Evolutionary conservation across 2,113 vertebrate species (phyloP).

Genomic region (Turnix velox): DNA sequence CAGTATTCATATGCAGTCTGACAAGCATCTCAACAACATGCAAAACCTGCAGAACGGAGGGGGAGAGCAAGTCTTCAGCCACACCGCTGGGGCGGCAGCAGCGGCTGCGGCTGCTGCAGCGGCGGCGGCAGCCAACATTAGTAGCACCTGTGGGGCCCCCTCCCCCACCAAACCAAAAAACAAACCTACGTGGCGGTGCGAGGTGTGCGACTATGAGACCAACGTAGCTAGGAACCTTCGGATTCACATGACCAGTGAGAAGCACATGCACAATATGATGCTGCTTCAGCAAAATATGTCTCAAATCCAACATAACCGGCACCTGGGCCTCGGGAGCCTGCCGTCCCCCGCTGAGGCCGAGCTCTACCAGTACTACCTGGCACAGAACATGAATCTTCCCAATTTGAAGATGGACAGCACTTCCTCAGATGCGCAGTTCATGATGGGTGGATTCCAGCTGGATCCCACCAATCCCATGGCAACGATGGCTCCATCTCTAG

Average conservation of each 20-base stretch:
- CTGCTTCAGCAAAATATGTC: conserved; percentile 96
- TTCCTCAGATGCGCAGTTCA: conserved; percentile 86
- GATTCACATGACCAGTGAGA: conserved; percentile 99
- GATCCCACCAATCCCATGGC: conserved; percentile 86
- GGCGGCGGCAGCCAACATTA: conserved; percentile 80
- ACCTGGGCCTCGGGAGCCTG: conserved; percentile 88
- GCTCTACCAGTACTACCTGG: conserved; percentile 98
- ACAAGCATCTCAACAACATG: conserved; percentile 99
- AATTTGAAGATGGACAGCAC: conserved; percentile 89
- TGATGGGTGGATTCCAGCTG: conserved; percentile 92
- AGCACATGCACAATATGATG: conserved; percentile 99
- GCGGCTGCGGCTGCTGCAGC: conserved; percentile 78
- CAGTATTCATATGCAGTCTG: conserved; percentile 99
- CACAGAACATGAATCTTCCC: conserved; percentile 94
- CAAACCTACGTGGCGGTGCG: conserved; percentile 97
- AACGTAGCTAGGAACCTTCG: conserved; percentile 97
- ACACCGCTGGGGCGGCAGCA: conserved; percentile 81
- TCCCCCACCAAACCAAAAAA: conserved; percentile 98
- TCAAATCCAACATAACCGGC: conserved; percentile 90
- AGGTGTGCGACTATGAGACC: conserved; percentile 98
- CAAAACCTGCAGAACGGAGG: conserved; percentile 97
- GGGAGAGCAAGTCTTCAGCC: conserved; percentile 92
- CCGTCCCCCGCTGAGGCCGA: conserved; percentile 93
- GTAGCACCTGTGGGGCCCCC: conserved; percentile 87
- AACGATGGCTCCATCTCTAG: conserved; percentile 86